phyloP scores from a whole-genome alignment of 2,797 vertebrate genomes.

The Ctenopoma multispine region DNA sequence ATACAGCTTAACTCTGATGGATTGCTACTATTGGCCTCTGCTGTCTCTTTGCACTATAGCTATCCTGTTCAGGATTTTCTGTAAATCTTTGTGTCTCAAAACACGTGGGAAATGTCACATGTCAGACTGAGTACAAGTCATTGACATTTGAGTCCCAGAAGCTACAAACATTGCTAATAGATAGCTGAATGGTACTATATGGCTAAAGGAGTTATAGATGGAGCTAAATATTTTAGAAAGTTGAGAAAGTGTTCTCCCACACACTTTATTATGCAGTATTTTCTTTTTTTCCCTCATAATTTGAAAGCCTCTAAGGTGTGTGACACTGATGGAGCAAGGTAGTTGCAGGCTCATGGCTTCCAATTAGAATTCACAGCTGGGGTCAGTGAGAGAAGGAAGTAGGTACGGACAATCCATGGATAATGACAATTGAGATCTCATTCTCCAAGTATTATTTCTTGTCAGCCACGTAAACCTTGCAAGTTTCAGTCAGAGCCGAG shows the following conservation, averaged over 20 bases:
- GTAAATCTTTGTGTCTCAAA: conserved; percentile 1
- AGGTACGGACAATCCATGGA: too few relatives aligned
- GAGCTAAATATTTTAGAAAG: not conserved
- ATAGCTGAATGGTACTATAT: not conserved
- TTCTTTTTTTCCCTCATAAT: not conserved
- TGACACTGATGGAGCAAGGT: too few relatives aligned
- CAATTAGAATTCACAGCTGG: too few relatives aligned
- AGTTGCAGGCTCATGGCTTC: too few relatives aligned
- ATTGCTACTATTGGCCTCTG: conserved; percentile 44
- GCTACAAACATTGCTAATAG: not conserved
- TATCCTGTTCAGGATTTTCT: conserved; percentile 2
- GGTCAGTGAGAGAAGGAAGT: too few relatives aligned
- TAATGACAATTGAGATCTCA: too few relatives aligned
- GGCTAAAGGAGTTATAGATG: not conserved
- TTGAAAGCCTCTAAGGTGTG: too few relatives aligned
- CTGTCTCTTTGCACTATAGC: conserved; percentile 27
- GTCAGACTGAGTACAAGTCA: not conserved
- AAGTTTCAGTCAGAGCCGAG: conserved; percentile 23
- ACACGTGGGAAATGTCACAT: conserved; percentile 18
- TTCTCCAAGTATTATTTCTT: too few relatives aligned
- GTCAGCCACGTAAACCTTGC: conserved; percentile 1
- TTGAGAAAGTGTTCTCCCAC: not conserved
- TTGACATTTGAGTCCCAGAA: too few relatives aligned
- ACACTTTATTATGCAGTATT: not conserved
- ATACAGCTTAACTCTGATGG: conserved; percentile 69